Conservation (phyloP, 2,888 invertebrate genomes). For the Creontiades dilutus region DNA sequence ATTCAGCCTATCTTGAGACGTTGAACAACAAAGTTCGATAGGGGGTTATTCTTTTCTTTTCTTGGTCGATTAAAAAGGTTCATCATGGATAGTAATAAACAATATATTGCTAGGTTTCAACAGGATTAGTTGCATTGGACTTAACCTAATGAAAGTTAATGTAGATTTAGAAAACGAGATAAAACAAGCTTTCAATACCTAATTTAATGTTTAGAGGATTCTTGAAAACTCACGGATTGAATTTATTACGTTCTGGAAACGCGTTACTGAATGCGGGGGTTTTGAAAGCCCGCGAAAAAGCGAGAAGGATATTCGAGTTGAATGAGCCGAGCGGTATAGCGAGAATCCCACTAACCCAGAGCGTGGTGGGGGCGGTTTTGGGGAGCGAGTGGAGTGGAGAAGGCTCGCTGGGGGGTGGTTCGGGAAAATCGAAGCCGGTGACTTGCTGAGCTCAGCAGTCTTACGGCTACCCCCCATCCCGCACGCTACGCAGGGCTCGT, state of each 20-base stretch:
- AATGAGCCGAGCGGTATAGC: slow-evolving; percentile 6
- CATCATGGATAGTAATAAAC: too few relatives aligned
- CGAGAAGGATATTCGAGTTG: neutral
- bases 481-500: neutral
- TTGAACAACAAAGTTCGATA: too few relatives aligned
- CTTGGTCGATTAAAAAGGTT: too few relatives aligned
- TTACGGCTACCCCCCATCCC: slow-evolving; percentile 60
- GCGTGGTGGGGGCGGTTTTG: slow-evolving; percentile 52
- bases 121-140: too few relatives aligned
- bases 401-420: slow-evolving; percentile 65
- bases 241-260: neutral
- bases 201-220: neutral
- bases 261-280: neutral
- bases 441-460: slow-evolving; percentile 74
- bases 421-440: slow-evolving; percentile 73
- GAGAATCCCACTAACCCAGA: slow-evolving; percentile 70
- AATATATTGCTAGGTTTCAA: neutral
- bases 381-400: slow-evolving; percentile 55
- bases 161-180: too few relatives aligned
- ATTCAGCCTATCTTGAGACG: too few relatives aligned
- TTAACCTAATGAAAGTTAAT: too few relatives aligned
- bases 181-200: too few relatives aligned
- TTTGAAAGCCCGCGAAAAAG: neutral
- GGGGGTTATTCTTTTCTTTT: too few relatives aligned
- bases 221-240: neutral